Conservation (phyloP, 2,888 invertebrate species). For the Melipona beecheii region DNA sequence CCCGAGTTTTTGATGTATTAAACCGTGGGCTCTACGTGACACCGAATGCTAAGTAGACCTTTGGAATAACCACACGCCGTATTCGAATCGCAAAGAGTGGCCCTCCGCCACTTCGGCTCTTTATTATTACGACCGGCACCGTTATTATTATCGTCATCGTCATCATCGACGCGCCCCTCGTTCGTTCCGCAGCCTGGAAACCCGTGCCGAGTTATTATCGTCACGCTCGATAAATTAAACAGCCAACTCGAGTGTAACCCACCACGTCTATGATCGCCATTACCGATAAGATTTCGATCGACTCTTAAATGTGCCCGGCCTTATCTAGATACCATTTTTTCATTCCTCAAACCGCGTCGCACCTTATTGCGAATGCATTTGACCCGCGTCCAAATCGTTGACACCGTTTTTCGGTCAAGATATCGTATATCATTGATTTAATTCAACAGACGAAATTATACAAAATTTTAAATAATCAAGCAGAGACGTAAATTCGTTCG, state of each 20-base stretch:
- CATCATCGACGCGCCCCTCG: conserved; percentile 26
- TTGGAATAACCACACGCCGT: conserved; percentile 77
- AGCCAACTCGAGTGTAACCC: conserved; percentile 60
- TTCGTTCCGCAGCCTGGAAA: background rate
- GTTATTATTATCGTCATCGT: conserved; percentile 59
- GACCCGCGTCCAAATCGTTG: conserved; percentile 24
- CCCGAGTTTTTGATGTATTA: conserved; percentile 83
- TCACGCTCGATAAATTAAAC: conserved; percentile 73
- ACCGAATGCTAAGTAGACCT: conserved; percentile 83
- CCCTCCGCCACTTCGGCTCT: conserved; percentile 34
- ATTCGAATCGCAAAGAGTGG: conserved; percentile 64
- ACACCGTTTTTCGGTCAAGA: background rate
- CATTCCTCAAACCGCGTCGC: background rate
- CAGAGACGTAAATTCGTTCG: background rate
- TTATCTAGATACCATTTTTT: conserved; percentile 36
- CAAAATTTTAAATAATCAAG: background rate
- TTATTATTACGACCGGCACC: conserved; percentile 48
- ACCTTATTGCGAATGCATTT: conserved; percentile 1
- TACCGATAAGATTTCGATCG: conserved; percentile 66
- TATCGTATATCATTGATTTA: background rate
- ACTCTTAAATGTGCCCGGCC: conserved; percentile 41
- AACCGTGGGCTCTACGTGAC: conserved; percentile 83
- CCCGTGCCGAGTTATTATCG: conserved; percentile 54
- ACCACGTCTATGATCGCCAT: conserved; percentile 49
- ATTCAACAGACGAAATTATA: background rate